Conservation (phyloP, 2,113 vertebrate genomes). For the Platichthys flesus region DNA sequence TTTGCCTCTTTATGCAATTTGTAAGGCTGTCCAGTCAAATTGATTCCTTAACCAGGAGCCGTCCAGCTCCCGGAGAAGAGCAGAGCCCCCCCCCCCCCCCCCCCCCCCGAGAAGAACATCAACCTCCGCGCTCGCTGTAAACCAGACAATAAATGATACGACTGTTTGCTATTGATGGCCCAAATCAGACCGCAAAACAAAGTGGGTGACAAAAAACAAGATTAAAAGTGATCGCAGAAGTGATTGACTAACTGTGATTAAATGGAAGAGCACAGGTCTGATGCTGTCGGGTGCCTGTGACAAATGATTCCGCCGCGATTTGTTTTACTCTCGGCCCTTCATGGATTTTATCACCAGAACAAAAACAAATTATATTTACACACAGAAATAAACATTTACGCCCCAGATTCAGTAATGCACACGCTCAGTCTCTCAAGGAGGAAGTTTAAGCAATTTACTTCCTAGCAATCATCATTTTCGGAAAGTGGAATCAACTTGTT, state of each 20-base stretch:
- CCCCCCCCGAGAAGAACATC: conserved; percentile 25
- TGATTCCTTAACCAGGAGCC: conserved; percentile 83
- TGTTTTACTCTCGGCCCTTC: conserved; percentile 38
- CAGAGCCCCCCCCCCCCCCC: conserved; percentile 24
- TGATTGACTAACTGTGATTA: conserved; percentile 71
- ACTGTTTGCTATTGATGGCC: conserved; percentile 44
- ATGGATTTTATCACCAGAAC: conserved; percentile 36
- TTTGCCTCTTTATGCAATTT: conserved; percentile 84
- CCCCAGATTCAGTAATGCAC: neutral
- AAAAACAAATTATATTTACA: conserved; percentile 33
- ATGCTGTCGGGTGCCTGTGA: conserved; percentile 42
- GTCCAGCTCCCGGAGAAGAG: conserved; percentile 57
- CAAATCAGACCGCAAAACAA: conserved; percentile 62
- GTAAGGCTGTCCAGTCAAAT: conserved; percentile 84
- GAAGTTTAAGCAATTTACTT: neutral
- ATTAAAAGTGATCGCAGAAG: conserved; percentile 57
- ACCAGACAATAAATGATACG: conserved; percentile 72
- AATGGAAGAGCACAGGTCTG: conserved; percentile 53
- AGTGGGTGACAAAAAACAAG: conserved; percentile 65
- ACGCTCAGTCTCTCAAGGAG: neutral
- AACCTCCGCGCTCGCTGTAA: conserved; percentile 59
- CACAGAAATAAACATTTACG: conserved; percentile 19
- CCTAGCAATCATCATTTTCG: conserved; percentile 16
- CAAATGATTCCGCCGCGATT: conserved; percentile 45
- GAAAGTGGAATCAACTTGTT: conserved; percentile 1